Conservation (phyloP, 2,797 vertebrate genomes). For the Notamacropus eugenii region DNA sequence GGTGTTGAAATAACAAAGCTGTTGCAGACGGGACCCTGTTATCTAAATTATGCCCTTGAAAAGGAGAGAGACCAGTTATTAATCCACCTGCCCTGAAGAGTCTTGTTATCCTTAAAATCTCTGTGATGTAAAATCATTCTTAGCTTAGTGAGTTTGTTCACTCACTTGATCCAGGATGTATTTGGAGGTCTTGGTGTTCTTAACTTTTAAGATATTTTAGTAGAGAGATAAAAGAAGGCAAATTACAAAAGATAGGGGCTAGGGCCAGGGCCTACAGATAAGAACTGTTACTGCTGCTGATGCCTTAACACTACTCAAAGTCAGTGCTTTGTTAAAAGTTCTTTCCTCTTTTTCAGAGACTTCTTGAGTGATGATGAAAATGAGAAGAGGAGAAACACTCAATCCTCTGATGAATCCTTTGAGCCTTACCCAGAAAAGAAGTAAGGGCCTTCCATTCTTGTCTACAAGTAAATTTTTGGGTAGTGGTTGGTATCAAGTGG, state of each 20-base stretch:
- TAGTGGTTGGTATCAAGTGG: neutral
- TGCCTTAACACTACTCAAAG: fast-evolving
- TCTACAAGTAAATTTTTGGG: fast-evolving
- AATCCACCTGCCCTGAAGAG: neutral
- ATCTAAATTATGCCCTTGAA: neutral
- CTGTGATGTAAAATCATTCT: neutral
- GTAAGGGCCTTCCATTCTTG: slow-evolving; percentile 80
- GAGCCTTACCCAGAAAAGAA: slow-evolving; percentile 89
- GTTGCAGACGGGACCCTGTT: neutral
- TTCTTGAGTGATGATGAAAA: slow-evolving; percentile 86
- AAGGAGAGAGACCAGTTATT: neutral
- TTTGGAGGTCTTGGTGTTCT: neutral
- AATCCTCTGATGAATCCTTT: slow-evolving; percentile 89
- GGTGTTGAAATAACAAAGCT: neutral
- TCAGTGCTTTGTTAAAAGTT: slow-evolving; percentile 37
- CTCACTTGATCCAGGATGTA: neutral
- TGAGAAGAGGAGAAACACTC: slow-evolving; percentile 84
- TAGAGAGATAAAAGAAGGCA: neutral
- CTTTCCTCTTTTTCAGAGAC: slow-evolving; percentile 84
- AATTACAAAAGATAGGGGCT: neutral
- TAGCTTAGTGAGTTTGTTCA: neutral
- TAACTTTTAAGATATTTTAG: neutral
- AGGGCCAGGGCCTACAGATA: slow-evolving; percentile 13
- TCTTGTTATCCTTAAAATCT: neutral
- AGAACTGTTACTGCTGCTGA: neutral